Conservation (phyloP, 2,113 vertebrate genomes). For the Clupea harengus region DNA sequence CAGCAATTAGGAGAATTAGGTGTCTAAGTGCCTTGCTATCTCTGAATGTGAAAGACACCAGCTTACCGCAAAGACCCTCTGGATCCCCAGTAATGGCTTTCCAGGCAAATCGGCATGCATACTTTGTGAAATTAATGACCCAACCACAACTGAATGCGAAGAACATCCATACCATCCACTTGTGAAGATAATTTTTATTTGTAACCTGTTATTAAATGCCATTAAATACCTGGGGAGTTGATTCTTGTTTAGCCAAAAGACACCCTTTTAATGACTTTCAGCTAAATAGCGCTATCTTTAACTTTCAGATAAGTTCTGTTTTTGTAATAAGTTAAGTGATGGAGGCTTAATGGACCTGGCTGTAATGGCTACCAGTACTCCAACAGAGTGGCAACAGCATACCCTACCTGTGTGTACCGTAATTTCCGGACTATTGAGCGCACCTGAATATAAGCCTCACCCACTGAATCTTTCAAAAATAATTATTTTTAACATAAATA, state of each 20-base stretch:
- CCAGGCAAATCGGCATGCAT: neutral
- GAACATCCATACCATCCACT: neutral
- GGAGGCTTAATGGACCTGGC: neutral
- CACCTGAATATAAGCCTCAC: too few relatives aligned
- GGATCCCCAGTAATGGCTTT: conserved; percentile 34
- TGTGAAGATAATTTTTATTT: neutral
- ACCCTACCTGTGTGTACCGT: too few relatives aligned
- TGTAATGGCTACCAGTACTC: neutral
- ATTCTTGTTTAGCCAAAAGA: neutral
- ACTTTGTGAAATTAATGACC: conserved; percentile 36
- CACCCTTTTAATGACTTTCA: conserved; percentile 10
- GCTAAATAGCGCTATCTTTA: neutral
- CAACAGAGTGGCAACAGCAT: neutral
- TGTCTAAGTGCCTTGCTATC: conserved; percentile 37
- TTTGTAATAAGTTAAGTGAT: neutral
- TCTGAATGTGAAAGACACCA: conserved; percentile 34
- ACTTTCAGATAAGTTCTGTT: neutral
- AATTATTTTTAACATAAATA: too few relatives aligned
- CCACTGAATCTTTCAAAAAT: too few relatives aligned
- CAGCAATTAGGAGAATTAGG: conserved; percentile 47
- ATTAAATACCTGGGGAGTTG: conserved; percentile 23
- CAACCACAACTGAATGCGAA: conserved; percentile 10
- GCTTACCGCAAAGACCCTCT: conserved; percentile 26
- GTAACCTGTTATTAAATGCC: conserved; percentile 37
- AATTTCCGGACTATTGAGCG: too few relatives aligned